Conservation (phyloP, 2,888 invertebrate genomes). For the Pristionchus exspectatus region DNA sequence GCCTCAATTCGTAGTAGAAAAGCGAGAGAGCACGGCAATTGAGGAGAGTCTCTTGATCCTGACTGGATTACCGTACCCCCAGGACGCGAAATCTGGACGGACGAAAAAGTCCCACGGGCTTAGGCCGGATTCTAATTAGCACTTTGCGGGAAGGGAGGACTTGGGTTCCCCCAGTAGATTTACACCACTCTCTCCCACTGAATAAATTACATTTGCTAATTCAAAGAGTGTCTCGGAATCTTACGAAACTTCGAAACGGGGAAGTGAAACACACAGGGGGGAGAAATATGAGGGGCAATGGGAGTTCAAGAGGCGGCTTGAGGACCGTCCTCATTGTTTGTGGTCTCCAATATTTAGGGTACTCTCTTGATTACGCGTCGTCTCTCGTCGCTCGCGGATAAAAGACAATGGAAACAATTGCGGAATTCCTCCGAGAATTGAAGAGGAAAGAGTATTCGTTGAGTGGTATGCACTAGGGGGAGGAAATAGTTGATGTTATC, state of each 20-base stretch:
- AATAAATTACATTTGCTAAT: constrained; percentile 47
- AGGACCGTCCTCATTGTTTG: neutral
- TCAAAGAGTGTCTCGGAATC: neutral
- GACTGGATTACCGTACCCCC: neutral
- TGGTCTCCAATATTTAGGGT: neutral
- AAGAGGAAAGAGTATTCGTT: neutral
- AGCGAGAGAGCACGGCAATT: neutral
- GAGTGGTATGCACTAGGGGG: neutral
- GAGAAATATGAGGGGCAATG: neutral
- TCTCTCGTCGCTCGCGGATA: neutral
- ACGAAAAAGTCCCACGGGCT: constrained; percentile 10
- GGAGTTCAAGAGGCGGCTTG: neutral
- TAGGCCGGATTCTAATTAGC: constrained; percentile 37
- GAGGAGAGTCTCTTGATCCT: neutral
- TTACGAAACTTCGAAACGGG: neutral
- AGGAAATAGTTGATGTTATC: neutral
- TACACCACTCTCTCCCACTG: constrained; percentile 29
- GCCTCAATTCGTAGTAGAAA: neutral
- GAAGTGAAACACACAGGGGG: neutral
- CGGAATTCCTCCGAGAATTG: constrained; percentile 20
- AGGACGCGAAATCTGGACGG: neutral
- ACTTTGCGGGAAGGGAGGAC: constrained; percentile 5
- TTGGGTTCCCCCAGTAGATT: neutral
- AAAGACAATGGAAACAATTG: constrained; percentile 44
- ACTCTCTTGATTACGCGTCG: neutral